phyloP scores from a whole-genome alignment of 2,113 vertebrate genomes.

The Carlito syrichta region DNA sequence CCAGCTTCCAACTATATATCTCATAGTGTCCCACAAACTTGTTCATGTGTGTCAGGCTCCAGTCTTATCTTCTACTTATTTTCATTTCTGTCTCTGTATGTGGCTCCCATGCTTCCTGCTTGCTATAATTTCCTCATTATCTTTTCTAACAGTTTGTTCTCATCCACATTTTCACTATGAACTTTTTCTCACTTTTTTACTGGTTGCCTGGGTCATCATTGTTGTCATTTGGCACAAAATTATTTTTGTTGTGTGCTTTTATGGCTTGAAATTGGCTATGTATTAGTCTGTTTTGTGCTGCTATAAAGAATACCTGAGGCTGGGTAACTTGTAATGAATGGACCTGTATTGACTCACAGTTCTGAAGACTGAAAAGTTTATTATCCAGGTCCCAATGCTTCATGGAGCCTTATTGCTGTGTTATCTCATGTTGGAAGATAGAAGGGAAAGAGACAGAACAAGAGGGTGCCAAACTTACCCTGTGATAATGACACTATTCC shows the following conservation, averaged over 20 bases:
- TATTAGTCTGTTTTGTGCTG: background rate
- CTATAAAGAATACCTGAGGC: background rate
- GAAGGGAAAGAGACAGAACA: no score
- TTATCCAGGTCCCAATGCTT: no score
- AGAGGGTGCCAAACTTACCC: no score
- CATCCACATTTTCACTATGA: no score
- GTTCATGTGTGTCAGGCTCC: background rate
- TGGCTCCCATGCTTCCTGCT: background rate
- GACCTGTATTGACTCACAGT: no score
- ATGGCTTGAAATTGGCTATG: background rate
- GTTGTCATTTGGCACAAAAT: background rate
- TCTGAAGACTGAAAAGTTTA: no score
- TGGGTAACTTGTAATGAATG: background rate
- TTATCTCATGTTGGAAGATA: no score
- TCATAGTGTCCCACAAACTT: background rate
- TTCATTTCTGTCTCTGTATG: background rate
- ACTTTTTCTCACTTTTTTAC: background rate
- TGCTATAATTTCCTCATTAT: background rate
- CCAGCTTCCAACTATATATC: background rate
- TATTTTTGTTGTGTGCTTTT: background rate
- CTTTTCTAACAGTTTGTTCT: background rate
- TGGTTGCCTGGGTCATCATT: background rate
- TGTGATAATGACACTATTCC: no score
- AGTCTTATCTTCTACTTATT: rapidly evolving
- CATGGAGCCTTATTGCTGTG: no score